Evolutionary conservation across 2,888 invertebrate species (phyloP), one percentile per base, ranked within the genome.

Genomic region (Bugula neritina): DNA sequence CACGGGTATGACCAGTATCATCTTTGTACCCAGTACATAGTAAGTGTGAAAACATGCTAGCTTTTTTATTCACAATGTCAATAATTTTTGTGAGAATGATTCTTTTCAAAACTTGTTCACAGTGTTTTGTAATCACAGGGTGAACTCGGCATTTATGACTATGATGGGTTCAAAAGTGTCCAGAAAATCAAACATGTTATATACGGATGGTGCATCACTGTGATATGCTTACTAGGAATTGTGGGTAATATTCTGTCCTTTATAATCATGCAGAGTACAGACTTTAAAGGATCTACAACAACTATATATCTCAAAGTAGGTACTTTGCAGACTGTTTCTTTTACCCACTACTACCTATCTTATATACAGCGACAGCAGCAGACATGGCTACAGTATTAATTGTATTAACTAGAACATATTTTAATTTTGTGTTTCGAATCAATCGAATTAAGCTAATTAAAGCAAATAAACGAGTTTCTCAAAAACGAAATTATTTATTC

Each of bases 201-300:
- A 34, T 90, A 91, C 79, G 96, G 95, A 3, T 89, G 95, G 74
- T 87, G 93, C 63, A 96, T 95, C 75, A 96, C 95, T 85, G 88
- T 92, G 73, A 90, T 96, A 72, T 90, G 94, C 55, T 92, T 93
- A 88, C 90, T 94, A 25, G 83, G 83, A 27, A 74, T 83, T 5
- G 72, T 82, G 1, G 83, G 81, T 3, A 83, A 83, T 74, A 75
- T 79, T 17, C 72, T 83, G 31, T 79, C 83, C 13, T 80, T 82
- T n/a, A 76, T 79, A n/a, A 82, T 83, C 1, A 76, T 83, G 35
- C 75, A 78, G 54, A 78, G 80, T 73, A 89, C 94, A 72, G 94
- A 94, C 31, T 70, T 29, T 85, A 96, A 97, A 96, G 90, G 92
- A 79, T 94, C 94, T 73, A 94, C 95, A 81, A 93, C 96, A 81